phyloP scores from a whole-genome alignment of 2,113 vertebrate genomes.

The Corvus moneduloides region DNA sequence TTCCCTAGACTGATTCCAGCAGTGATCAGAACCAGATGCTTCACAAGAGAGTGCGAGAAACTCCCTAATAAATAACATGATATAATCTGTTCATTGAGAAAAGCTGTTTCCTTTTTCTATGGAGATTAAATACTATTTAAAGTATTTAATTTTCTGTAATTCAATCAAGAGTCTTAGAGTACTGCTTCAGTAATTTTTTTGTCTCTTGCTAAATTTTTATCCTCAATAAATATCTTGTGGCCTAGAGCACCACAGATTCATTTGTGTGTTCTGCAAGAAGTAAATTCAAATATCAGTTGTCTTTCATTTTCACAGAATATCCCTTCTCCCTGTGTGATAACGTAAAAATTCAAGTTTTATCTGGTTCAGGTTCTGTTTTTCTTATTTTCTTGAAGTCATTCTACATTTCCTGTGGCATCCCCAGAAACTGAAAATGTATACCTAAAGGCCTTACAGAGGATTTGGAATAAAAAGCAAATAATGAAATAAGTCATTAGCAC shows the following conservation, averaged over 20 bases:
- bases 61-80: background rate
- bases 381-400: background rate
- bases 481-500: background rate
- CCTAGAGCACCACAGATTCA: background rate
- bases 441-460: background rate
- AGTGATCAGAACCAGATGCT: background rate
- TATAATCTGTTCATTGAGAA: background rate
- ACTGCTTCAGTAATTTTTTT: background rate
- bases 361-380: background rate
- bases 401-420: background rate
- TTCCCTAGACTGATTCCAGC: background rate
- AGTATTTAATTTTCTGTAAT: constrained; percentile 27
- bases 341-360: background rate
- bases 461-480: background rate
- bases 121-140: constrained; percentile 1
- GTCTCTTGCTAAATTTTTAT: background rate
- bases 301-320: background rate
- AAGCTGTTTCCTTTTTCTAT: background rate
- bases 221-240: background rate
- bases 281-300: background rate
- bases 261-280: background rate
- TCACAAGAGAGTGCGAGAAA: background rate
- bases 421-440: background rate
- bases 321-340: background rate
- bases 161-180: background rate